These are phyloP conservation scores for Drosophila anomelani DNA, from an alignment of 2,888 invertebrate genomes.

Conservation along the genomic window DNA sequence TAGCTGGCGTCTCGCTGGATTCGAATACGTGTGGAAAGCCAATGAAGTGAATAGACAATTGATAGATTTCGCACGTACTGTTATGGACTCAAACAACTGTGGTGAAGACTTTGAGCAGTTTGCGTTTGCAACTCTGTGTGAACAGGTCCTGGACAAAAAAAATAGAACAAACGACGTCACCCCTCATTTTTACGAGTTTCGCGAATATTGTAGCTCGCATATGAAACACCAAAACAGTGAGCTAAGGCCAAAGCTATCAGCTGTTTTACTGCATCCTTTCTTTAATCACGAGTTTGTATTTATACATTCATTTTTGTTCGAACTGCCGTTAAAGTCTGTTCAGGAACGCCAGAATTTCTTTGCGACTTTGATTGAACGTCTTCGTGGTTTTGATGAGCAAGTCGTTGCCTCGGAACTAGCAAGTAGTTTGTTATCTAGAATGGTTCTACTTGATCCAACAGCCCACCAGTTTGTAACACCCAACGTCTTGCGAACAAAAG, in stretches of 20 bases:
- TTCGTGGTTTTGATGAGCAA: constrained; percentile 91
- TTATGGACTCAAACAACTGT: constrained; percentile 86
- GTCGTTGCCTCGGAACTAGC: constrained; percentile 93
- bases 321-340: constrained; percentile 91
- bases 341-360: constrained; percentile 92
- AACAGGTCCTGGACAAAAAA: constrained; percentile 87
- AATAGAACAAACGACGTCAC: constrained; percentile 86
- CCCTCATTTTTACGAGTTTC: constrained; percentile 89
- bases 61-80: constrained; percentile 88
- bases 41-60: constrained; percentile 88
- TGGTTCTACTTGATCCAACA: constrained; percentile 93
- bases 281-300: constrained; percentile 94
- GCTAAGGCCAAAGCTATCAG: constrained; percentile 88
- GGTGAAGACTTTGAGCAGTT: constrained; percentile 90
- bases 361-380: constrained; percentile 88
- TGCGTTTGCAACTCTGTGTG: constrained; percentile 91
- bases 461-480: constrained; percentile 87
- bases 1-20: constrained; percentile 94
- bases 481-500: constrained; percentile 86
- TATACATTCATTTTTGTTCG: constrained; percentile 92
- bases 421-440: constrained; percentile 91
- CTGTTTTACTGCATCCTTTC: constrained; percentile 89
- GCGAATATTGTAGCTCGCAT: constrained; percentile 88
- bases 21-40: constrained; percentile 91
- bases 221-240: constrained; percentile 88